Base-by-base conservation (phyloP, 2,888 invertebrate species). In the Microplitis manilae region DNA sequence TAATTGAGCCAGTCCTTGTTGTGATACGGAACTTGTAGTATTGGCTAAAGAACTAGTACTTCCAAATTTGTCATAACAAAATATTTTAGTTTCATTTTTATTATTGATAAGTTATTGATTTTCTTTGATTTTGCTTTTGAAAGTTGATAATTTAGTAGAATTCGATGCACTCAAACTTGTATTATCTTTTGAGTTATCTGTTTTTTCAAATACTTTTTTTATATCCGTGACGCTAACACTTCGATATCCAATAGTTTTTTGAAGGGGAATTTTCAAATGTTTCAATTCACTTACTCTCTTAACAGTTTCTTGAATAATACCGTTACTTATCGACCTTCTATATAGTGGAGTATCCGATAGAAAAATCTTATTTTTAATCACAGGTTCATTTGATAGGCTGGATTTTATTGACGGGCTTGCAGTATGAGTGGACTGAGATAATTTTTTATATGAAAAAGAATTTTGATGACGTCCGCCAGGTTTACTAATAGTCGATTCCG, bases 1-100 rank as follows among this genome's bases (percentile, higher is more conserved):
- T 77, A 94, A 90, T 84, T 92, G 92, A 79, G 93, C 93, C 76
- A 94, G 89, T 86, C 94, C 94, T 88, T 92, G 92, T 76, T 92
- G 92, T 6, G 92, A 92, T 81, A 92, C 92, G 41, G 92, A 87
- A 81, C 92, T 92, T 9, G 92, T 92, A 64, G 92, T 91, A 13
- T 92, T 92, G 0, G 92, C 92, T 41, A 92, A 84, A 0, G 92
- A 92, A 15, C 92, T 92, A 81, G 92, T 92, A 82, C 92, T 92
- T 7, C 92, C 92, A 81, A 92, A 92, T 81, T 92, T 92, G 75
- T 90, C 90, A 61, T 85, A 81, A 68, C 82, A 81, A 72, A 84
- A 85, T 77, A 85, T 84, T 17, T 87, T 87, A 6, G 79, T 68
- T 50, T 87, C 88, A 17, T 73, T 70, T 50, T 89, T 89, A 1